Conservation (phyloP, 2,888 invertebrate species). For the Piscicola geometra region DNA sequence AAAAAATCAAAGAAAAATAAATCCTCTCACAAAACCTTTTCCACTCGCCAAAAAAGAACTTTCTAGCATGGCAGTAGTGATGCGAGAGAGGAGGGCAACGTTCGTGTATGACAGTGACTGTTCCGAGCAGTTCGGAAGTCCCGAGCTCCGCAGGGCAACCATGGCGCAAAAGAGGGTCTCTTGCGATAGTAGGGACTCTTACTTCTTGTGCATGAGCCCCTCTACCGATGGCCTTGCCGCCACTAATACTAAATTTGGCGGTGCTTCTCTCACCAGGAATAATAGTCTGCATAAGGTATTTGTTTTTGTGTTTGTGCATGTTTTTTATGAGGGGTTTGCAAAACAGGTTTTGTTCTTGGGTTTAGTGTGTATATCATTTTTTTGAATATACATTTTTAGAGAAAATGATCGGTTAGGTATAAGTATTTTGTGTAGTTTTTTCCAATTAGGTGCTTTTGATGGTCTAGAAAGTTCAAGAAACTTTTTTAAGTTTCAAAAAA, state of each 20-base stretch:
- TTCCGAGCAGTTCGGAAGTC: not conserved
- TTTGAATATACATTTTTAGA: too few relatives aligned
- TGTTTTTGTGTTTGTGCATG: not conserved
- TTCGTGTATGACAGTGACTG: constrained; percentile 5
- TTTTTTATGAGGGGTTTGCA: not conserved
- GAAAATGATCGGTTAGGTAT: too few relatives aligned
- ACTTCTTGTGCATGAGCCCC: not conserved
- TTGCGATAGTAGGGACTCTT: constrained; percentile 8
- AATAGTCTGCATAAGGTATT: not conserved
- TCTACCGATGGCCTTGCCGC: not conserved
- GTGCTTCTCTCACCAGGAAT: not conserved
- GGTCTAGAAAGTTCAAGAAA: too few relatives aligned
- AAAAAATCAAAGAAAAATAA: too few relatives aligned
- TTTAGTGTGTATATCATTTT: too few relatives aligned
- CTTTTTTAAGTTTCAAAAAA: too few relatives aligned
- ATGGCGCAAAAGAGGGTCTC: not conserved
- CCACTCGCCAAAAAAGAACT: too few relatives aligned
- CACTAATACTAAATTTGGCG: not conserved
- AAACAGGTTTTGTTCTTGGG: too few relatives aligned
- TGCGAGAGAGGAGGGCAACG: not conserved
- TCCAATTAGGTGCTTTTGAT: too few relatives aligned
- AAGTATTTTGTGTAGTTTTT: too few relatives aligned
- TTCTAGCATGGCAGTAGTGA: not conserved
- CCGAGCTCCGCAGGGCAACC: not conserved
- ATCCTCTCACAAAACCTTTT: too few relatives aligned